Conservation (phyloP, 2,113 vertebrate genomes). For the Zapornia atra region DNA sequence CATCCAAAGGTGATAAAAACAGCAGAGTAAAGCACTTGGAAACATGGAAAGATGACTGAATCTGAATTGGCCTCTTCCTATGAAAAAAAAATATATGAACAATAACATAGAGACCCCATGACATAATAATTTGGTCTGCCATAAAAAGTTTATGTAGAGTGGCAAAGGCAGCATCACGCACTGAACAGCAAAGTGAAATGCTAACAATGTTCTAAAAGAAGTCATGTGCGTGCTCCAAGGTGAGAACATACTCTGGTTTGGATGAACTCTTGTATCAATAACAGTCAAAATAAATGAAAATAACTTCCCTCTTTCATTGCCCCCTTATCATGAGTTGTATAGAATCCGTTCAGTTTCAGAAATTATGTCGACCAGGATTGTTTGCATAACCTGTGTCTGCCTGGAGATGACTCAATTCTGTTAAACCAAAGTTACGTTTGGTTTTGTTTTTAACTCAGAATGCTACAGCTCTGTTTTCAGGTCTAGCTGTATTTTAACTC, state of each 20-base stretch:
- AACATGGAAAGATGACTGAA: not conserved
- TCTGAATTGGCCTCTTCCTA: not conserved
- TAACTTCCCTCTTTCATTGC: not conserved
- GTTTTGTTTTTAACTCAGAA: slow-evolving; percentile 11
- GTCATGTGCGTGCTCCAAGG: not conserved
- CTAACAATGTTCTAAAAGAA: not conserved
- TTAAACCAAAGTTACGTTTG: not conserved
- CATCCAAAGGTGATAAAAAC: not conserved
- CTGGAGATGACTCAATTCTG: not conserved
- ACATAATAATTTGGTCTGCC: not conserved
- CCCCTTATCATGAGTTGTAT: not conserved
- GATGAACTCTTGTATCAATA: not conserved
- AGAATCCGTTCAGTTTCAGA: not conserved
- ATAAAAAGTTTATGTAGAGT: not conserved
- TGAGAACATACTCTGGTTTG: not conserved
- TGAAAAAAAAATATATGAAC: not conserved
- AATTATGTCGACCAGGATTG: not conserved
- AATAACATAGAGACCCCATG: not conserved
- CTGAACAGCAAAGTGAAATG: not conserved
- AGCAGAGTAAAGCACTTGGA: not conserved
- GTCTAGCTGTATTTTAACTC: slow-evolving; percentile 27
- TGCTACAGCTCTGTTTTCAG: not conserved
- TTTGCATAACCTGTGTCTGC: not conserved
- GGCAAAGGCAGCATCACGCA: rapidly evolving
- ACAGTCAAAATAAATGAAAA: not conserved